Conservation (phyloP, 2,888 invertebrate species). For the Caenorhabditis sp. region DNA sequence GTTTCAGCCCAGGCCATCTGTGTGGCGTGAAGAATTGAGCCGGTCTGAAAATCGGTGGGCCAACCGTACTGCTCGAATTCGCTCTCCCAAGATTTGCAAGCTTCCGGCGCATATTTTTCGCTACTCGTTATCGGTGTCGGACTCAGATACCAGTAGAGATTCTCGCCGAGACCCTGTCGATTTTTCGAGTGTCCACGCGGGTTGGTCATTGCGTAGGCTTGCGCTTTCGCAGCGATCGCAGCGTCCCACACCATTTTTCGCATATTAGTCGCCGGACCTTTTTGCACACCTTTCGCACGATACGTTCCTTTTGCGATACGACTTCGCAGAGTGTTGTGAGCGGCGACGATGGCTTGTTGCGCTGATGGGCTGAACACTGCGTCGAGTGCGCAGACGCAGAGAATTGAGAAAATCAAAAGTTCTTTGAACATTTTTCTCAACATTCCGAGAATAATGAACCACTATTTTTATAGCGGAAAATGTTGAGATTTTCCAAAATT, state of each 20-base stretch:
- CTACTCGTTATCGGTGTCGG: not conserved
- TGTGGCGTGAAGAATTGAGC: slow-evolving; percentile 15
- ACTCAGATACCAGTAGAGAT: not conserved
- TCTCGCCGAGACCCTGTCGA: not conserved
- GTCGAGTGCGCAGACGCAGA: not conserved
- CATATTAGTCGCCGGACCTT: not conserved
- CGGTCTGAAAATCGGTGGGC: no score
- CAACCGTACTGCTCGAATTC: not conserved
- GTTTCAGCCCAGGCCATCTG: slow-evolving; percentile 39
- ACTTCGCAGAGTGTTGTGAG: not conserved
- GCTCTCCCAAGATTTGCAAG: not conserved
- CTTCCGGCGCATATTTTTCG: not conserved
- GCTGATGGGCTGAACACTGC: not conserved
- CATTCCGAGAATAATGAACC: no score
- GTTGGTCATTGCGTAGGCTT: not conserved
- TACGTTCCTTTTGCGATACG: not conserved
- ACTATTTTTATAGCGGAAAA: no score
- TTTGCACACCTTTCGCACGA: not conserved
- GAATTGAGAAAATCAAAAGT: not conserved
- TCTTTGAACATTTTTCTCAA: no score
- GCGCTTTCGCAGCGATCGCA: not conserved
- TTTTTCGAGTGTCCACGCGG: not conserved
- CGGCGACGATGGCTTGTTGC: not conserved
- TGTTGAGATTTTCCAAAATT: no score
- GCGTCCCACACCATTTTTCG: not conserved